These are phyloP conservation scores for Brachypalpus laphriformis DNA, from an alignment of 2,888 invertebrate genomes.

Conservation along the genomic window DNA sequence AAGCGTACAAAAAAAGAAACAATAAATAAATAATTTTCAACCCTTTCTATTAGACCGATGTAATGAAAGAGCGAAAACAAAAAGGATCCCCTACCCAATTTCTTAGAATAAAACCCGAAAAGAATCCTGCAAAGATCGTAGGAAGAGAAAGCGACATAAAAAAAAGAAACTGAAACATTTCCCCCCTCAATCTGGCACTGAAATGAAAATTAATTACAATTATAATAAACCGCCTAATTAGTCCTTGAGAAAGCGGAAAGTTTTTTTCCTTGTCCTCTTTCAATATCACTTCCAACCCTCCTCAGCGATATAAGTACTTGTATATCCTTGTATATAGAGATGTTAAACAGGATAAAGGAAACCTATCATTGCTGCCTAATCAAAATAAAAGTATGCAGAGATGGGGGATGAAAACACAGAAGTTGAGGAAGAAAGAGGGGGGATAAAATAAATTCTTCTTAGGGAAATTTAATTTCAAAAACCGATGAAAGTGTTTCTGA, in stretches of 20 bases:
- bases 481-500: constrained; percentile 83
- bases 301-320: background rate
- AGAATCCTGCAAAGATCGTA: constrained; percentile 50
- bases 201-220: constrained; percentile 81
- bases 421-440: constrained; percentile 17
- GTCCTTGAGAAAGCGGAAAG: constrained; percentile 69
- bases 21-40: constrained; percentile 63
- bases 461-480: constrained; percentile 82
- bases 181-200: constrained; percentile 45
- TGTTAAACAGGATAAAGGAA: constrained; percentile 61
- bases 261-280: constrained; percentile 40
- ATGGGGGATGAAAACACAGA: constrained; percentile 25
- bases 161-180: constrained; percentile 38
- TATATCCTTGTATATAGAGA: constrained; percentile 20
- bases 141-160: constrained; percentile 16
- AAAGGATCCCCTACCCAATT: background rate
- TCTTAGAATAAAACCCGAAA: background rate
- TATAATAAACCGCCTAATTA: constrained; percentile 83
- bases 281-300: constrained; percentile 51
- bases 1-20: constrained; percentile 1
- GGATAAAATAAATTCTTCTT: constrained; percentile 64
- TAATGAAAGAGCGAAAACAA: constrained; percentile 4
- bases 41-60: constrained; percentile 26
- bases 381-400: constrained; percentile 26
- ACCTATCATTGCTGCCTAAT: constrained; percentile 53